Conservation (phyloP, 2,888 invertebrate species). For the Octonoba sinensis region DNA sequence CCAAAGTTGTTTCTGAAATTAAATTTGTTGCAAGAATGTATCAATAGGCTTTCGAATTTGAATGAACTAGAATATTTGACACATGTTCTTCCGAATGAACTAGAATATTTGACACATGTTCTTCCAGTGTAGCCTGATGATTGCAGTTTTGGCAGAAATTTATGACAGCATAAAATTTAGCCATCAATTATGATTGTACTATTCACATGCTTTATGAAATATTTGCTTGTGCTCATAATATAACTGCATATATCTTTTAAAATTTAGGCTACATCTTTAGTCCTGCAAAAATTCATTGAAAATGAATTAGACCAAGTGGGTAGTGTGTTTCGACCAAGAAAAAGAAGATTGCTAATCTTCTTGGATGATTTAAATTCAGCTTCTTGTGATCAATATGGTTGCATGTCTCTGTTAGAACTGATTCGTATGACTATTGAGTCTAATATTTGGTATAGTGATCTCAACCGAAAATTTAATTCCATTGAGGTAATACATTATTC, state of each 20-base stretch:
- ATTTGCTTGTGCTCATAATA: no score
- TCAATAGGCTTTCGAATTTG: no score
- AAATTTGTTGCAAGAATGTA: no score
- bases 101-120: no score
- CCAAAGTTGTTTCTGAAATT: no score
- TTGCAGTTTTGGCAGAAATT: no score
- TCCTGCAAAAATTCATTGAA: constrained; percentile 87
- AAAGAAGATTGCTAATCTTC: constrained; percentile 87
- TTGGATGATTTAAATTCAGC: constrained; percentile 96
- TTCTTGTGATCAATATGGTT: constrained; percentile 87
- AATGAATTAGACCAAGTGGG: constrained; percentile 89
- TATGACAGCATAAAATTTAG: no score
- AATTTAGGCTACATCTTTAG: constrained; percentile 79
- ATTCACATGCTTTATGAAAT: no score
- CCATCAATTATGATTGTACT: no score
- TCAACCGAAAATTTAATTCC: constrained; percentile 82
- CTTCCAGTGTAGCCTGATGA: no score
- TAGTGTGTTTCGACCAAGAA: constrained; percentile 83
- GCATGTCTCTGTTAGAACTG: constrained; percentile 89
- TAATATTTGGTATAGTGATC: constrained; percentile 89
- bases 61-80: no score
- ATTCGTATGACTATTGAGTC: constrained; percentile 89
- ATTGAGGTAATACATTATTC: constrained; percentile 75
- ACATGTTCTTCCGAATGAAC: no score
- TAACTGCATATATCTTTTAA: background rate